phyloP scores from a whole-genome alignment of 2,888 invertebrate genomes.

The Deilephila elpenor region DNA sequence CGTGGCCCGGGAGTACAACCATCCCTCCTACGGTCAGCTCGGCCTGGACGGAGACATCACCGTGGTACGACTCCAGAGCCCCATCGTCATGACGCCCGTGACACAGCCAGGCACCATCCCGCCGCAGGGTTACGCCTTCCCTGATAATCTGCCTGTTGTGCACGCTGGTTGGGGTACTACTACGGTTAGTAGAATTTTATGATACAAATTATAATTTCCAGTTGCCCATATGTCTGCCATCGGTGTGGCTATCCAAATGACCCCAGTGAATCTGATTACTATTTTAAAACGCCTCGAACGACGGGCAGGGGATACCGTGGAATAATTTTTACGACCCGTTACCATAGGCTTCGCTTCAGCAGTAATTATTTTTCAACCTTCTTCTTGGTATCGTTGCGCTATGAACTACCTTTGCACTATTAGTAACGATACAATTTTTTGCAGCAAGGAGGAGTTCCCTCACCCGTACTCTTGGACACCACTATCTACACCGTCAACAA shows the following conservation, averaged over 20 bases:
- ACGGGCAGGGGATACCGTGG: too few relatives aligned
- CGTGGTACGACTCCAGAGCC: conserved; percentile 46
- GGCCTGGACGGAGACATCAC: conserved; percentile 57
- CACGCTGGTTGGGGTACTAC: conserved; percentile 52
- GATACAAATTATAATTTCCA: not conserved
- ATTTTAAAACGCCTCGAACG: too few relatives aligned
- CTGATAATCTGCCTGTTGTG: conserved; percentile 44
- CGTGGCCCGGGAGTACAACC: conserved; percentile 47
- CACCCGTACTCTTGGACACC: conserved; percentile 52
- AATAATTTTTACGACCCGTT: too few relatives aligned
- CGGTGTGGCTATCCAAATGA: too few relatives aligned
- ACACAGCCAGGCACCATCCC: conserved; percentile 43
- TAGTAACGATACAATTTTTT: not conserved
- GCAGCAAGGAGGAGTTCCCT: conserved; percentile 48
- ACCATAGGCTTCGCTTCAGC: too few relatives aligned
- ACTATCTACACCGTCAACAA: conserved; percentile 61
- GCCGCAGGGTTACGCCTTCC: conserved; percentile 37
- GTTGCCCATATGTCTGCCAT: too few relatives aligned
- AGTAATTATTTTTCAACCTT: too few relatives aligned
- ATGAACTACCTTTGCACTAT: not conserved
- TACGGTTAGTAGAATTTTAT: conserved; percentile 43
- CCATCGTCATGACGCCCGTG: conserved; percentile 37
- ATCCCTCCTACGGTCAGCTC: conserved; percentile 52
- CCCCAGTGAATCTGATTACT: too few relatives aligned
- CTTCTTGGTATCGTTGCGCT: not conserved